These are phyloP conservation scores for Agonopterix heracliana DNA, from an alignment of 2,888 invertebrate species.

Conservation along the genomic window DNA sequence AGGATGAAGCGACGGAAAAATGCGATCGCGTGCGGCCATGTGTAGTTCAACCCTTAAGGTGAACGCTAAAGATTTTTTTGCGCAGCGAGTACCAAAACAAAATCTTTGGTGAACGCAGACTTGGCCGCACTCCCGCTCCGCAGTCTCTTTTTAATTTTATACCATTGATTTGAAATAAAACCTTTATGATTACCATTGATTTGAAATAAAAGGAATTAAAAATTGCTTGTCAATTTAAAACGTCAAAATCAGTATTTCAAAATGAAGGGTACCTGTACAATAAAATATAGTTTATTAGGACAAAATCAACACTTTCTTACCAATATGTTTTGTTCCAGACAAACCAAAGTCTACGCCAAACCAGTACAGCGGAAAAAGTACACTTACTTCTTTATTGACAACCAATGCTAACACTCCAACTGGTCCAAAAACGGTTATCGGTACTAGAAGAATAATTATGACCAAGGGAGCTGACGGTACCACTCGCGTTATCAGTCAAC, in stretches of 20 bases:
- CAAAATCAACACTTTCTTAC: neutral
- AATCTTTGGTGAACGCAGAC: no score
- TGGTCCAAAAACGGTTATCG: constrained; percentile 80
- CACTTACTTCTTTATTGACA: constrained; percentile 80
- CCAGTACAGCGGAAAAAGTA: constrained; percentile 76
- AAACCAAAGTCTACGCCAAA: constrained; percentile 66
- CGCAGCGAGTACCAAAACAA: no score
- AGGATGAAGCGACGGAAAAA: no score
- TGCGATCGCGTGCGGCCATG: no score
- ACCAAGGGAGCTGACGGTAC: constrained; percentile 83
- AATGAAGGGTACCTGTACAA: neutral
- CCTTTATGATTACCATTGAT: no score
- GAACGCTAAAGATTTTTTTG: no score
- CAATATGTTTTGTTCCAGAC: constrained; percentile 27
- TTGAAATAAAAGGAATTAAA: no score
- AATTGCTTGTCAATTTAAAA: no score
- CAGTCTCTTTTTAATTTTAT: no score
- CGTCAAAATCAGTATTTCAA: neutral
- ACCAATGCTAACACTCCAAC: constrained; percentile 63
- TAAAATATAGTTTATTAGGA: neutral
- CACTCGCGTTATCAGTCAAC: constrained; percentile 79
- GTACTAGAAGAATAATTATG: constrained; percentile 82
- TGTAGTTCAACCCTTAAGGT: no score
- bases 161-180: no score
- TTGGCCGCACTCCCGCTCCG: no score